Percentiles rank a stretch among this genome's conserved stretches.
These are phyloP conservation scores for Passerculus sandwichensis DNA, from an alignment of 2,797 vertebrate species.

Conservation along the genomic window DNA sequence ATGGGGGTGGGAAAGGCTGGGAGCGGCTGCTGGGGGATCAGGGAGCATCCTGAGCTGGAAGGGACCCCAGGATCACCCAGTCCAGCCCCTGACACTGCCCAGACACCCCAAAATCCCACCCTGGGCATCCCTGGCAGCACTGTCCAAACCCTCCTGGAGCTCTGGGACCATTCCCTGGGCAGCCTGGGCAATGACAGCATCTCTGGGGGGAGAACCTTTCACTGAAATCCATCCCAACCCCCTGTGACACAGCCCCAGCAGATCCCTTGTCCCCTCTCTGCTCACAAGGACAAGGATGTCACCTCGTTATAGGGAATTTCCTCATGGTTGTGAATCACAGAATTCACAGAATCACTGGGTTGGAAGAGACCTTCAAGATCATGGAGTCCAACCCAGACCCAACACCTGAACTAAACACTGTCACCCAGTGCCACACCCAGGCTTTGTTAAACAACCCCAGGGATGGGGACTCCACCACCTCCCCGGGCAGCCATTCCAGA, in stretches of 20 bases:
- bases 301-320: background rate
- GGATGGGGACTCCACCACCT: no score
- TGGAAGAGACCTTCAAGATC: no score
- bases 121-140: background rate
- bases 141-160: background rate
- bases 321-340: background rate
- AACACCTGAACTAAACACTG: no score
- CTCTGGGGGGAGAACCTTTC: background rate
- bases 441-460: no score
- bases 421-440: no score
- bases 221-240: background rate
- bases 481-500: no score
- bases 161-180: background rate
- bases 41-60: background rate
- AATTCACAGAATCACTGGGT: no score
- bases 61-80: accelerated
- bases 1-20: background rate
- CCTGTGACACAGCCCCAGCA: background rate
- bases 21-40: accelerated
- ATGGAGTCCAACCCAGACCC: no score
- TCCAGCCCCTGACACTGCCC: background rate
- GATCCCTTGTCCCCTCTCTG: background rate
- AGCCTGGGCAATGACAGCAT: background rate
- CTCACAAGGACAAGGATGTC: background rate
- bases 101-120: background rate